Conservation (phyloP, 2,113 vertebrate genomes). For the Lethenteron reissneri region DNA sequence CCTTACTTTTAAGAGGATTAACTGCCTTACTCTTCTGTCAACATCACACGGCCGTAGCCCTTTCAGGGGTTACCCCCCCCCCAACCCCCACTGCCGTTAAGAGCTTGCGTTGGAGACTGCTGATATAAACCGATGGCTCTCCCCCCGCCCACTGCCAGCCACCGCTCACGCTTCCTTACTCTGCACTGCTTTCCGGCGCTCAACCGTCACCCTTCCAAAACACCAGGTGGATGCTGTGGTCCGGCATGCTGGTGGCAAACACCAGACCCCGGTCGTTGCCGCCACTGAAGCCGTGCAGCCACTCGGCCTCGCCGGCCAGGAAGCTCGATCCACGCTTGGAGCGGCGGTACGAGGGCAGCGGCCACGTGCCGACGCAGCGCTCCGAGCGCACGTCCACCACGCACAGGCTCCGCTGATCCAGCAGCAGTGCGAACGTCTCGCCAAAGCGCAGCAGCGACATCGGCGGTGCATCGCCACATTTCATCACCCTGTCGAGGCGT, state of each 20-base stretch:
- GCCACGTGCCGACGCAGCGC: conserved; percentile 70
- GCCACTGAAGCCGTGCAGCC: conserved; percentile 78
- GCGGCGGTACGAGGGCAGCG: conserved; percentile 79
- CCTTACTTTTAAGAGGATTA: no score
- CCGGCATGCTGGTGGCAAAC: conserved; percentile 97
- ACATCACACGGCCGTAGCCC: no score
- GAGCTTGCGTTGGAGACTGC: no score
- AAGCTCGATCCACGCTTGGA: conserved; percentile 95
- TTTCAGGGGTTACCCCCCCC: no score
- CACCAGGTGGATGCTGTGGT: conserved; percentile 96
- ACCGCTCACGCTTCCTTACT: no score
- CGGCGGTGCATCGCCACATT: conserved; percentile 54
- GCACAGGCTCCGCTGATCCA: conserved; percentile 80
- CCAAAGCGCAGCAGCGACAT: conserved; percentile 79
- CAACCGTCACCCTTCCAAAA: conserved; percentile 85
- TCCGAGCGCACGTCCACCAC: conserved; percentile 95
- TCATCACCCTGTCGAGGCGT: conserved; percentile 54
- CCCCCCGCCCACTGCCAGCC: no score
- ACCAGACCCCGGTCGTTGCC: conserved; percentile 73
- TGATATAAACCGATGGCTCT: no score
- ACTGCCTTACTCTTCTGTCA: no score
- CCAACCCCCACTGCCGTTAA: no score
- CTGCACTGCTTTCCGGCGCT: conserved; percentile 12
- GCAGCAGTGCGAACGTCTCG: conserved; percentile 75
- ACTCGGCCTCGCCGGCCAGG: conserved; percentile 66